Conservation (phyloP, 2,113 vertebrate genomes). For the Promerops cafer region DNA sequence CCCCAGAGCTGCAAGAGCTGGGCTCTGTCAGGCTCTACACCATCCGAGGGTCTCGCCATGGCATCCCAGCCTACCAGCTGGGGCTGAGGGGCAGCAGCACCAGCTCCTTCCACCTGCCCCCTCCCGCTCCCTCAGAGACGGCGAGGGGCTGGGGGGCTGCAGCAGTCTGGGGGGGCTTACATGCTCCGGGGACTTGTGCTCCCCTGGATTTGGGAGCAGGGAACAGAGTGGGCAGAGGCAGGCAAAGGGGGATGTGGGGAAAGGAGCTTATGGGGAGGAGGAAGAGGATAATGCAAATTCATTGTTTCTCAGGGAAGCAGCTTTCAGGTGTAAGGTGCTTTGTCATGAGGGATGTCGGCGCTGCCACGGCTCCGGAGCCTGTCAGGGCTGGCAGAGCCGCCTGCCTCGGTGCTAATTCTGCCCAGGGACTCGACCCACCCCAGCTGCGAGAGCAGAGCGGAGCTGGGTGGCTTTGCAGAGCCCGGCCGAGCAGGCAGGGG, state of each 20-base stretch:
- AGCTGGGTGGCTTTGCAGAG: neutral
- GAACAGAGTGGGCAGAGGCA: neutral
- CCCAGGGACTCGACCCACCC: neutral
- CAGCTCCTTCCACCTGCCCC: neutral
- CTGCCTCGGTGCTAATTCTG: neutral
- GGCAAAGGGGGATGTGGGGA: neutral
- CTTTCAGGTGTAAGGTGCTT: neutral
- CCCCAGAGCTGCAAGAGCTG: neutral
- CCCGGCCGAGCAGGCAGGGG: accelerated
- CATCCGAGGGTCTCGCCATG: accelerated
- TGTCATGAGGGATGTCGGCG: neutral
- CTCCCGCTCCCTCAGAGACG: neutral
- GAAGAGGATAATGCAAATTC: neutral
- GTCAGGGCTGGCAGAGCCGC: neutral
- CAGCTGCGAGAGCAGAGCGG: neutral
- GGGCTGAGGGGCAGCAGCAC: neutral
- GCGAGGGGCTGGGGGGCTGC: accelerated
- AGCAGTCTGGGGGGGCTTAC: neutral
- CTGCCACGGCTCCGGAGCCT: neutral
- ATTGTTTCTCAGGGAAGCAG: neutral
- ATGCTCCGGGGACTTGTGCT: accelerated
- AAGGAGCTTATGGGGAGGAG: neutral
- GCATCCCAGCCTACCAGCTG: neutral
- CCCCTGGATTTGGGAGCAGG: neutral
- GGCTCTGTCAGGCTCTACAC: neutral